Evolutionary conservation across 2,888 invertebrate genomes (phyloP).

Genomic region (Metacarcinus magister): DNA sequence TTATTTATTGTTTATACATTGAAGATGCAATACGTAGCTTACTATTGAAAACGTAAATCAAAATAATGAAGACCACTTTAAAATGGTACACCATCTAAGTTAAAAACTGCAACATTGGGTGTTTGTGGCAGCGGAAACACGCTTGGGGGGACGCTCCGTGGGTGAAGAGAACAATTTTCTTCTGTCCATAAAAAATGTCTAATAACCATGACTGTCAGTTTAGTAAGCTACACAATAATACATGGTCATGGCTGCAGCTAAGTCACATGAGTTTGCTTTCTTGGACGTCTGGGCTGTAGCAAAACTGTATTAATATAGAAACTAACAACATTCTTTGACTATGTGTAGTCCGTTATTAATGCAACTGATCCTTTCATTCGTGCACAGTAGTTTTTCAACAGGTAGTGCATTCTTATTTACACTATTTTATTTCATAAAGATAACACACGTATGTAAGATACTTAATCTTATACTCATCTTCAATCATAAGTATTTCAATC

Average conservation of each 20-base stretch:
- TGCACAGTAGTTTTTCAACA: no score
- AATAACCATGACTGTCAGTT: background rate
- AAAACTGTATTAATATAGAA: no score
- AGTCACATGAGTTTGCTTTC: background rate
- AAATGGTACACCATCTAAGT: background rate
- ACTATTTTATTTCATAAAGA: no score
- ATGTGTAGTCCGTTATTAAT: no score
- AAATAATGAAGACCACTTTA: background rate
- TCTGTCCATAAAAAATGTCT: background rate
- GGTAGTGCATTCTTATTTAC: no score
- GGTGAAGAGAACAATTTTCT: background rate
- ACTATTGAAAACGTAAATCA: background rate
- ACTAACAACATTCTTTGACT: no score
- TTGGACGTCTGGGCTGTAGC: background rate
- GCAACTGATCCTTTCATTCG: no score
- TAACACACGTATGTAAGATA: no score
- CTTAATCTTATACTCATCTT: no score
- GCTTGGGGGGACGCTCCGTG: background rate
- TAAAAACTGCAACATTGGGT: background rate
- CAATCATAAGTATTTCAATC: no score
- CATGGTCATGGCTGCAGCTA: background rate
- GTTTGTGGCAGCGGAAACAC: background rate
- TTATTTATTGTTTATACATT: background rate
- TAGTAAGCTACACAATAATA: background rate
- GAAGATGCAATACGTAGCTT: background rate